Evolutionary conservation across 2,888 invertebrate species (phyloP).

Genomic region (Trissolcus brochymenae): DNA sequence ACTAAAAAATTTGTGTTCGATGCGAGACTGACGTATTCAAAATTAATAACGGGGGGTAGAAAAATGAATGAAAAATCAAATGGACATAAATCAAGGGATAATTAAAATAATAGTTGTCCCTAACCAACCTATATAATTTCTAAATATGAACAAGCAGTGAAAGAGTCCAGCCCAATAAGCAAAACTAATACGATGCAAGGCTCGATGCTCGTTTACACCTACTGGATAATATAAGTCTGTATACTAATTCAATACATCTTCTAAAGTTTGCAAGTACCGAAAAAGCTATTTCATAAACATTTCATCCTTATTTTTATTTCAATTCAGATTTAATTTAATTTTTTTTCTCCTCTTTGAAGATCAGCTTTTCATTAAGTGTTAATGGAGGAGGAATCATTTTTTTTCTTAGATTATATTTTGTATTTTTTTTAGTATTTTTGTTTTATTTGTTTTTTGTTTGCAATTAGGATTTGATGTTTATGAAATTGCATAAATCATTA

Average conservation of each 20-base stretch:
- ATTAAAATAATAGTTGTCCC: slow-evolving; percentile 65
- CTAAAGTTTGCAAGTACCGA: slow-evolving; percentile 69
- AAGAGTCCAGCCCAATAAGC: slow-evolving; percentile 77
- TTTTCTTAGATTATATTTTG: neutral
- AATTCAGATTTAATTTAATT: neutral
- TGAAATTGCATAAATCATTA: slow-evolving; percentile 71
- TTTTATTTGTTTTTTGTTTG: neutral
- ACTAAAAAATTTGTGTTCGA: slow-evolving; percentile 60
- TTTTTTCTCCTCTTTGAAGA: neutral
- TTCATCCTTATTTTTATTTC: slow-evolving; percentile 57
- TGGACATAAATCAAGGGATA: slow-evolving; percentile 18
- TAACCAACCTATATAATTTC: slow-evolving; percentile 69
- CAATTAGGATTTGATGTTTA: slow-evolving; percentile 69
- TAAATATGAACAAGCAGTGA: slow-evolving; percentile 76
- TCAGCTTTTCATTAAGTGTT: neutral
- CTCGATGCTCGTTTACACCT: slow-evolving; percentile 76
- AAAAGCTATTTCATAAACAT: slow-evolving; percentile 67
- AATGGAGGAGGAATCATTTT: neutral
- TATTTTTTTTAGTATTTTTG: neutral
- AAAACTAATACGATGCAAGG: slow-evolving; percentile 77
- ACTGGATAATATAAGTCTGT: slow-evolving; percentile 67
- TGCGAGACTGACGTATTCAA: neutral
- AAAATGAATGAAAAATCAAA: slow-evolving; percentile 40
- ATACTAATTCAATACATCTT: slow-evolving; percentile 74
- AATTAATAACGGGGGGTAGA: slow-evolving; percentile 5